Conservation (phyloP, 1,140 invertebrate genomes). For the Meloidogyne chitwoodi region DNA sequence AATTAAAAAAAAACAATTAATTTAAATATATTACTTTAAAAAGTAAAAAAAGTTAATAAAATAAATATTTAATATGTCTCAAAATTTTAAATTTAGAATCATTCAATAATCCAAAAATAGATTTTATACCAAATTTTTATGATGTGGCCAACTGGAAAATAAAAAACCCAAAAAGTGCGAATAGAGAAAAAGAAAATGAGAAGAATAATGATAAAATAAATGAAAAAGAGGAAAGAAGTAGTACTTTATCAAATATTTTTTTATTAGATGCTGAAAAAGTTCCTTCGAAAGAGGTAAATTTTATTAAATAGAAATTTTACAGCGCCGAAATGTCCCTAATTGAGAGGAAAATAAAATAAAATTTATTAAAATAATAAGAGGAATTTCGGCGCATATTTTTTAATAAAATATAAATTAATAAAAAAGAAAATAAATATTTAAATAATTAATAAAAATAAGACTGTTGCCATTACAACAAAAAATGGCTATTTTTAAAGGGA, state of each 20-base stretch:
- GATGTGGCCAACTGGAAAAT: conserved; percentile 1
- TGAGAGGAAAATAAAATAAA: no score
- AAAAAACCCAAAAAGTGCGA: not conserved
- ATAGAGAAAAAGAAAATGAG: not conserved
- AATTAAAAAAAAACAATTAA: no score
- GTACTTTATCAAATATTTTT: not conserved
- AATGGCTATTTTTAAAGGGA: not conserved
- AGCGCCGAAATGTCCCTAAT: no score
- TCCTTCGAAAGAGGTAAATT: conserved; percentile 6
- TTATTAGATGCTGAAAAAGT: conserved; percentile 6
- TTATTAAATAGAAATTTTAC: not conserved
- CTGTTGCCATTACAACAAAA: not conserved
- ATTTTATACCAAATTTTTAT: conserved; percentile 1
- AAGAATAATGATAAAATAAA: not conserved
- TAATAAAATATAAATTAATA: no score
- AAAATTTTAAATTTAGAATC: not conserved
- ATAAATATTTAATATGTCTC: not conserved
- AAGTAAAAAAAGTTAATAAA: not conserved
- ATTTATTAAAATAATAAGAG: no score
- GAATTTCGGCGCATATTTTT: no score
- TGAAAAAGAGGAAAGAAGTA: not conserved
- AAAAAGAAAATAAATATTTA: not conserved
- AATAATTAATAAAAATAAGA: not conserved
- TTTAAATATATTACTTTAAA: not conserved
- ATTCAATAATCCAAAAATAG: not conserved